phyloP scores from a whole-genome alignment of 2,888 invertebrate species.

The Deladenus siricidicola region DNA sequence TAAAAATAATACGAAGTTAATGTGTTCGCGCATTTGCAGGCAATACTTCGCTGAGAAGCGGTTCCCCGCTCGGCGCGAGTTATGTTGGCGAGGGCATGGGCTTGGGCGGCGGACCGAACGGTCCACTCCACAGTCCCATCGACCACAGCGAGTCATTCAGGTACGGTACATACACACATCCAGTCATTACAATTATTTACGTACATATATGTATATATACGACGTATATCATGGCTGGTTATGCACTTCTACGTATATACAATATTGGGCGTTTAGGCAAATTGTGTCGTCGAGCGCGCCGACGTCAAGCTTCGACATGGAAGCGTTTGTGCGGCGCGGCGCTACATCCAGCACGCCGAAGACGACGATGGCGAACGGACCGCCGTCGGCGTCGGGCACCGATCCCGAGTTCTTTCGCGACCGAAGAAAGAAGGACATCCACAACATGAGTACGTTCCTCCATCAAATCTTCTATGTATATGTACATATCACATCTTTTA shows the following conservation, averaged over 20 bases:
- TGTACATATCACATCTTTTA: no score
- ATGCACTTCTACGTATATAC: no score
- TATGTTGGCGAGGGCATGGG: background rate
- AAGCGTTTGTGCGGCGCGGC: constrained; percentile 37
- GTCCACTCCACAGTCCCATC: constrained; percentile 10
- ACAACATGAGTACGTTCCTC: constrained; percentile 54
- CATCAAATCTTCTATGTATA: no score
- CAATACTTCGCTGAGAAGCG: constrained; percentile 38
- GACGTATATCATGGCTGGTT: no score
- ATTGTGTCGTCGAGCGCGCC: constrained; percentile 50
- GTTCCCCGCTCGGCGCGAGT: constrained; percentile 28
- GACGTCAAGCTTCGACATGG: constrained; percentile 40
- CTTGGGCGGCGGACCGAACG: constrained; percentile 29
- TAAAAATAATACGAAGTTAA: no score
- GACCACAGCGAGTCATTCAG: background rate
- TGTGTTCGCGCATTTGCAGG: constrained; percentile 40
- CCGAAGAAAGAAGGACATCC: constrained; percentile 53
- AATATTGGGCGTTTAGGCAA: no score
- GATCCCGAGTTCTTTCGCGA: constrained; percentile 48
- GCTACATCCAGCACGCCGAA: constrained; percentile 9
- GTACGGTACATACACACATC: background rate
- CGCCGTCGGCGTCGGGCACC: background rate
- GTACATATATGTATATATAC: background rate
- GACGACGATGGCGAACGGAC: background rate
- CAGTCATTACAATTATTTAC: no score